Evolutionary conservation across 2,888 invertebrate genomes (phyloP).

Genomic region (Stenoptilia bipunctidactyla): DNA sequence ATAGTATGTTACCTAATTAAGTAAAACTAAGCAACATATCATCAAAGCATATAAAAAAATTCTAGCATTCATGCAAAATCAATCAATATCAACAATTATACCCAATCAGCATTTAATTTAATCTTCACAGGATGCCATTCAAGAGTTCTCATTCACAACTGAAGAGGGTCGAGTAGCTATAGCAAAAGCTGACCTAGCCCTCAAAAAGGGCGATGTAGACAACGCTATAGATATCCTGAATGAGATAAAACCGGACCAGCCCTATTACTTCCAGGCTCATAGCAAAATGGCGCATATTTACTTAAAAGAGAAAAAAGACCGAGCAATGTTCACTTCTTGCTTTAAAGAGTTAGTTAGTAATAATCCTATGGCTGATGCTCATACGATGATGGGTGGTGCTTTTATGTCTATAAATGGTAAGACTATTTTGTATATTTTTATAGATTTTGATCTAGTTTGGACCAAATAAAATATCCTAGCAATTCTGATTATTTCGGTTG

Average conservation of each 20-base stretch:
- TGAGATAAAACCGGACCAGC: conserved; percentile 82
- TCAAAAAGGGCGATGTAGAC: conserved; percentile 85
- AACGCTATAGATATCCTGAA: conserved; percentile 84
- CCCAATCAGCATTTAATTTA: too few species aligned
- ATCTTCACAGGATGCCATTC: conserved; percentile 71
- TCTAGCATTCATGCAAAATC: too few species aligned
- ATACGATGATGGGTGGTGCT: conserved; percentile 93
- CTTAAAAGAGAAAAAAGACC: conserved; percentile 87
- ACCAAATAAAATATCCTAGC: too few species aligned
- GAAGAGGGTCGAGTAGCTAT: conserved; percentile 90
- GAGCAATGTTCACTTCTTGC: conserved; percentile 88
- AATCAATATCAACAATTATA: too few species aligned
- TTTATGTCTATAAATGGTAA: conserved; percentile 90
- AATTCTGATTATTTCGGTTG: too few species aligned
- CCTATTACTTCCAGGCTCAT: conserved; percentile 85
- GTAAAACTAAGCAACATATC: too few species aligned
- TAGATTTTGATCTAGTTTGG: too few species aligned
- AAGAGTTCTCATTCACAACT: conserved; percentile 80
- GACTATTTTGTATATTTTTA: too few species aligned
- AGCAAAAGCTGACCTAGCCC: conserved; percentile 85
- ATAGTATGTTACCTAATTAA: too few species aligned
- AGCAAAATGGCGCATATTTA: conserved; percentile 91
- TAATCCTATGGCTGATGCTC: conserved; percentile 81
- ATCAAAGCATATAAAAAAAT: too few species aligned
- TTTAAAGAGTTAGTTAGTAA: conserved; percentile 83